Evolutionary conservation across 30 jellyfish, hydroid and myxozoan genomes (phyloP), one percentile per base, ranked within the genome.

Genomic region (Haliclystus octoradiatus): DNA sequence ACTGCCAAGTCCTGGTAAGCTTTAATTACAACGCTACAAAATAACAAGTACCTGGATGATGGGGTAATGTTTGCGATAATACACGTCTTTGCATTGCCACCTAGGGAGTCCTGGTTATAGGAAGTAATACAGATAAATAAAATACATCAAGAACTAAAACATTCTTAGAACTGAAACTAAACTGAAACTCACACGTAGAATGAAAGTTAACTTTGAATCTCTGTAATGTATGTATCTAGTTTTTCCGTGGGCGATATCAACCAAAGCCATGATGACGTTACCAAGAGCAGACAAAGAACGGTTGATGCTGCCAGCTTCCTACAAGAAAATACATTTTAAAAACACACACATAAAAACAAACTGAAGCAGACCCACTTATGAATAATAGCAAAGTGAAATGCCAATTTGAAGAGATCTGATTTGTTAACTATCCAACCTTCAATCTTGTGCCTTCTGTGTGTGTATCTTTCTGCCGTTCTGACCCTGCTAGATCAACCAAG

Each of bases 391-490:
- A n/a, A n/a, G n/a, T n/a, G n/a, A n/a, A n/a, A n/a, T n/a, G n/a
- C n/a, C n/a, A n/a, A n/a, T n/a, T n/a, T n/a, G n/a, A n/a, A n/a
- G n/a, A n/a, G n/a, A n/a, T n/a, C n/a, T n/a, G n/a, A n/a, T n/a
- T n/a, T n/a, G n/a, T n/a, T n/a, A n/a, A n/a, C n/a, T n/a, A n/a
- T n/a, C n/a, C n/a, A 22, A 75, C 86, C 83, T 89, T 89, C 14
- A 89, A 35, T 62, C 98, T 52, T 13, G 77, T 82, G 19, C 93
- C 98, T 77, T 89, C 92, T 19, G 98, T 89, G 22, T 84, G 77
- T 1, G 98, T 89, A 69, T 89, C 98, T 71, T 81, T 89, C 75
- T 89, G 98, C 49, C 98, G 71, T 34, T 89, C 98, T 30, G 98
- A 89, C 1, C 98, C 98, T 1, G 98, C 98, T 34, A 89, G 81